Conservation (phyloP, 2,797 vertebrate genomes). For the Steatocranus sp. region DNA sequence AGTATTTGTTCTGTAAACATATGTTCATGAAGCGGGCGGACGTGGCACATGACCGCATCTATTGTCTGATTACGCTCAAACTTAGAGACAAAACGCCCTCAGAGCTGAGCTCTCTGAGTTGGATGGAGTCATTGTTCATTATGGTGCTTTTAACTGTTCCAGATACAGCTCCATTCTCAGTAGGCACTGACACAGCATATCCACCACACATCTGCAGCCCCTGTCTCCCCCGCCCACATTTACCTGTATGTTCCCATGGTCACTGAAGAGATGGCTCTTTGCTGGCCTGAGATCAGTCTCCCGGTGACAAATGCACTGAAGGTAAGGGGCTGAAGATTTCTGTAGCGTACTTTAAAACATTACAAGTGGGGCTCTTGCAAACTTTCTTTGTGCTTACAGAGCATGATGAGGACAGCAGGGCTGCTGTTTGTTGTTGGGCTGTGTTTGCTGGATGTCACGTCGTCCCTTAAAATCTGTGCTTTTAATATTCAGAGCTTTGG, state of each 20-base stretch:
- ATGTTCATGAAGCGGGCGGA: slow-evolving; percentile 34
- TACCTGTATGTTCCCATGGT: slow-evolving; percentile 65
- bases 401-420: slow-evolving; percentile 57
- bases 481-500: slow-evolving; percentile 83
- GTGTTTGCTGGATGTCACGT: slow-evolving; percentile 26
- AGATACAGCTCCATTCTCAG: slow-evolving; percentile 72
- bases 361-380: slow-evolving; percentile 21
- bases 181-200: slow-evolving; percentile 75
- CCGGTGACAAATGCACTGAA: slow-evolving; percentile 5
- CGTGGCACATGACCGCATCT: background rate
- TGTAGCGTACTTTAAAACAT: slow-evolving; percentile 9
- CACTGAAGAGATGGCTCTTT: slow-evolving; percentile 50
- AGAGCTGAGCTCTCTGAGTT: slow-evolving; percentile 41
- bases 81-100: slow-evolving; percentile 44
- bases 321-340: slow-evolving; percentile 37
- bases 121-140: slow-evolving; percentile 51
- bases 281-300: slow-evolving; percentile 23
- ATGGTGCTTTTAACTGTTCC: slow-evolving; percentile 65
- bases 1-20: slow-evolving; percentile 4
- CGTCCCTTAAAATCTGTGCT: slow-evolving; percentile 77
- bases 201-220: slow-evolving; percentile 6
- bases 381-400: slow-evolving; percentile 11
- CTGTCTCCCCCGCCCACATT: slow-evolving; percentile 35
- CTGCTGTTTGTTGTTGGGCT: slow-evolving; percentile 56
- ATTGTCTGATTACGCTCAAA: slow-evolving; percentile 48